Percentiles rank a stretch among this genome's conserved stretches.
phyloP scores from a whole-genome alignment of 2,888 invertebrate genomes.

The Tetanocera ferruginea region DNA sequence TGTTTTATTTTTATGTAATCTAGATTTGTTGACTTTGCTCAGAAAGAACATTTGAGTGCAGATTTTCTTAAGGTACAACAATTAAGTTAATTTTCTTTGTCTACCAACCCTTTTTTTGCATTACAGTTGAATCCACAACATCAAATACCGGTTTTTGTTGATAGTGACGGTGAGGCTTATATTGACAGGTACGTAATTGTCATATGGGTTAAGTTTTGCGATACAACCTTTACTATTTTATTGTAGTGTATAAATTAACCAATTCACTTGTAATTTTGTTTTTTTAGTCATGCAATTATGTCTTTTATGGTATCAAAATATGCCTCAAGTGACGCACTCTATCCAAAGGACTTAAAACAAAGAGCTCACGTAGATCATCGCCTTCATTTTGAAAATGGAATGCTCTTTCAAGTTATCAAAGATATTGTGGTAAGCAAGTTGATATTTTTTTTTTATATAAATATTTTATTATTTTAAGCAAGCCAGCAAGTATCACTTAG shows the following conservation, averaged over 20 bases:
- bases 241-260: background rate
- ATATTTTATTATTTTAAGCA: background rate
- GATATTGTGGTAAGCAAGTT: constrained; percentile 69
- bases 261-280: background rate
- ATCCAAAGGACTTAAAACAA: constrained; percentile 72
- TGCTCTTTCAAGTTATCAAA: constrained; percentile 70
- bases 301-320: constrained; percentile 73
- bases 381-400: constrained; percentile 72
- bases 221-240: background rate
- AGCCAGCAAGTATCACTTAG: no score
- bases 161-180: constrained; percentile 71
- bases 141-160: constrained; percentile 73
- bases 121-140: constrained; percentile 73
- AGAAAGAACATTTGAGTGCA: constrained; percentile 66
- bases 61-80: constrained; percentile 67
- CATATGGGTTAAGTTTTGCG: background rate
- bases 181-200: constrained; percentile 70
- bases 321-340: constrained; percentile 71
- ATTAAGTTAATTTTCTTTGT: background rate
- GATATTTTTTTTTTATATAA: background rate
- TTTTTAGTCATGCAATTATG: constrained; percentile 71
- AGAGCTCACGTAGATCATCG: constrained; percentile 73
- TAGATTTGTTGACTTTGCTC: constrained; percentile 69
- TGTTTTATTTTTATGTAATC: background rate
- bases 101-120: background rate